Evolutionary conservation across 1,140 invertebrate genomes (phyloP), one percentile per base, ranked within the genome.

Genomic region (Heliconius himera): DNA sequence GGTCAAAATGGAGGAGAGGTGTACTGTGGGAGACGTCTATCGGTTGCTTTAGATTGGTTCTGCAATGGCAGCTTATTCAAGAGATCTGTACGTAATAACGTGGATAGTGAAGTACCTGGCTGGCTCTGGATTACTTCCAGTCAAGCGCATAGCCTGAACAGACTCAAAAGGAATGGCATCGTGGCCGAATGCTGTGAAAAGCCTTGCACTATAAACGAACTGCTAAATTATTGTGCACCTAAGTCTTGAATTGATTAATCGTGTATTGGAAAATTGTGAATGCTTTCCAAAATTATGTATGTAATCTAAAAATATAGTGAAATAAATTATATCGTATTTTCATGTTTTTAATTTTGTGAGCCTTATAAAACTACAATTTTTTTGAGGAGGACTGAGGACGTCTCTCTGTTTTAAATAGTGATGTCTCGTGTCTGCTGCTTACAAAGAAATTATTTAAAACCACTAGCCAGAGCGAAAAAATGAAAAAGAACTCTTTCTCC

Each of bases 151-250:
- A 26, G 51, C 8, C 20, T 56, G 29, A 46, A 46, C 36, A 13
- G 60, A n/a, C 13, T 66, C 9, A 66, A 66, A 29, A 66, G 26
- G 13, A 66, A 66, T 13, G 70, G 76, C 26, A 72, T 81, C 16
- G 79, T 81, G 1, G 51, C 75, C 1, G 79, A 81, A 22, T 81
- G 79, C 41, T 81, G 79, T 29, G 79, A 79, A 38, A 81, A 78
- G 46, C 80, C 77, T 13, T 83, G 80, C 41, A 70, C 60, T 2
- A 76, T 72, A 9, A 77, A 79, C 46, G 82, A 81, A 20, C 41
- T 81, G 16, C 16, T 60, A 6, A 74, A 74, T 29, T 83, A 83
- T 46, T 83, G 82, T 60, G 75, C 70, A 18, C 70, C 33, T 13
- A 66, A 66, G 26, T 26, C 60, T 29, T 66, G 22, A 66, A 29